Percentiles rank a stretch among this genome's conserved stretches.
These are phyloP conservation scores for Diadophis punctatus DNA, from an alignment of 2,113 vertebrate genomes.

Conservation along the genomic window DNA sequence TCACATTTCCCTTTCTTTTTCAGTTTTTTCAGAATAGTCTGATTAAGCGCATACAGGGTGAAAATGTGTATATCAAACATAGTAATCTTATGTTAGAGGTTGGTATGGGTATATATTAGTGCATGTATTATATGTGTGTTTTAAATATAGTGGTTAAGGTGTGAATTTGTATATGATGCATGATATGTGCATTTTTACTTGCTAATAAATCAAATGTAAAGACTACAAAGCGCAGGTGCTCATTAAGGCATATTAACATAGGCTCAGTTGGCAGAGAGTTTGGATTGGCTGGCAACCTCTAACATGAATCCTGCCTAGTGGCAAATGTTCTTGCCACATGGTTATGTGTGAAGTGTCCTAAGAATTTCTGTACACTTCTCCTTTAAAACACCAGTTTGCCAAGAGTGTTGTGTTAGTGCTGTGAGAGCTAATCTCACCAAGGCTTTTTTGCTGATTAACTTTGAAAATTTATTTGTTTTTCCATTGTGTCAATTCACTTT, in stretches of 20 bases:
- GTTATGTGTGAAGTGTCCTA: slow-evolving; percentile 5
- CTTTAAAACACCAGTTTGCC: slow-evolving; percentile 70
- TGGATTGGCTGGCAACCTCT: neutral
- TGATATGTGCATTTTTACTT: slow-evolving; percentile 67
- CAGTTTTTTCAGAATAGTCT: slow-evolving; percentile 91
- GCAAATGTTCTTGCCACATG: neutral
- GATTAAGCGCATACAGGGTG: slow-evolving; percentile 91
- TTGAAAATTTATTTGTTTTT: slow-evolving; percentile 39
- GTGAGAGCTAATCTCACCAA: slow-evolving; percentile 55
- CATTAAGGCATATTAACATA: neutral
- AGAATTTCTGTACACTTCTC: slow-evolving; percentile 53
- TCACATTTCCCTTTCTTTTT: slow-evolving; percentile 75
- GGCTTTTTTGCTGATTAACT: slow-evolving; percentile 56
- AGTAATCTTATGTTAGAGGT: slow-evolving; percentile 99
- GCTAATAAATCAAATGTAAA: slow-evolving; percentile 44
- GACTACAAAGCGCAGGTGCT: slow-evolving; percentile 19
- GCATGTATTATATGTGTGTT: slow-evolving; percentile 79
- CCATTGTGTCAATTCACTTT: neutral
- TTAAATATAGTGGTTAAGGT: slow-evolving; percentile 57
- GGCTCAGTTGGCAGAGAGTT: neutral
- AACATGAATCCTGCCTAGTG: neutral
- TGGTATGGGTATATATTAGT: slow-evolving; percentile 81
- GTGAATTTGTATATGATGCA: slow-evolving; percentile 66
- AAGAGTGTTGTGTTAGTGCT: slow-evolving; percentile 67
- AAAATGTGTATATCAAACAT: slow-evolving; percentile 98